Evolutionary conservation across 2,888 invertebrate species (phyloP), one percentile per base, ranked within the genome.

Genomic region (Apotomis turbidana): DNA sequence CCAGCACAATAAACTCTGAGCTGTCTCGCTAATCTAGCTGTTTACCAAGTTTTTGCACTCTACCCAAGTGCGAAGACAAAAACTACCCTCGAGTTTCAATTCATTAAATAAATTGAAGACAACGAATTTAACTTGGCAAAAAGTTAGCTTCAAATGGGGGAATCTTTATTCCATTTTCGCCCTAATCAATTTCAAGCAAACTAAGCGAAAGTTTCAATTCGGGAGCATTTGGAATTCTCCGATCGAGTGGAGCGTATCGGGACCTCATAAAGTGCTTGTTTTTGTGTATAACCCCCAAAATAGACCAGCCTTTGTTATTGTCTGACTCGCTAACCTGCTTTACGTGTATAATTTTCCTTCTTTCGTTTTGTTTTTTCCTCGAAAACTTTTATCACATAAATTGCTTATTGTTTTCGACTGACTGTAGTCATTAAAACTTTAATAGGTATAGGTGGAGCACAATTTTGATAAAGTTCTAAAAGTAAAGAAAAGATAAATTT

Each of bases 171-270:
- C 78, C 79, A 82, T 84, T 86, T 86, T 80, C 76, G 79, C 79
- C 77, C 83, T 83, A 86, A 87, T 87, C 87, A 87, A 87, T 87
- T 87, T 82, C 83, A 79, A 83, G 82, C 76, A 83, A 87, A 86
- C 82, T 83, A 85, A 86, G 84, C 85, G 81, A 88, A 87, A 89
- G 85, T 87, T 88, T 85, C 86, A 86, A 86, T 88, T 88, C 81
- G 78, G 81, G 70, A 75, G 76, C 82, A 85, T 88, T 87, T 82
- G 78, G 77, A 80, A 81, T 82, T 78, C 78, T 78, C 78, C 77
- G 67, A 73, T 78, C 76, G 77, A 71, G 74, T 75, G 76, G 74
- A 77, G 74, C 77, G 75, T 75, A 77, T 78, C 75, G 75, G 61
- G 74, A 76, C 76, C 77, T 74, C 78, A 75, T 76, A 77, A 80